Evolutionary conservation across 2,113 vertebrate genomes (phyloP), one percentile per base, ranked within the genome.

Genomic region (Psilopogon haemacephalus): DNA sequence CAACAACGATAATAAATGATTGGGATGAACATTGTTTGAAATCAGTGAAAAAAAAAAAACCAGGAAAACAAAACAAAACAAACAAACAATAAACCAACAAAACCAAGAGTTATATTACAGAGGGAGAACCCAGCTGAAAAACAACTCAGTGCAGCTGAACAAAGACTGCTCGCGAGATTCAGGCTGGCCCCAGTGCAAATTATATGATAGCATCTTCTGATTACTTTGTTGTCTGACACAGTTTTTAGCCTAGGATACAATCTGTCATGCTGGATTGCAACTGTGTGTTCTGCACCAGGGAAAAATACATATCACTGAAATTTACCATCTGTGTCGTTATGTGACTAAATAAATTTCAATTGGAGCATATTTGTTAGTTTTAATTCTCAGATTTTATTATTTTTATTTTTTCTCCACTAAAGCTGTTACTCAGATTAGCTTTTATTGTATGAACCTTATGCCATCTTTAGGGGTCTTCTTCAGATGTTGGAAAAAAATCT

Each of bases 291-390:
- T 96, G 86, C 91, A 96, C 86, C 85, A 93, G 81, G 94, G 95
- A 94, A 91, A 96, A 93, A 95, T 90, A 95, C 82, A 96, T 92
- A 96, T 94, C 95, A 89, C 86, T 97, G 96, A 97, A 96, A 96
- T 90, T 89, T 95, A 84, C 95, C 97, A 97, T 97, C 96, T 97
- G 97, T 95, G 95, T 95, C 82, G 94, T 90, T 96, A 93, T 67
- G 79, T 80, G 92, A 83, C 77, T 92, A 77, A 55, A 63, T 81
- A 78, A 95, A 95, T 96, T 97, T 96, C 70, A 84, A 65, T 90
- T 55, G 86, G 84, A 95, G 67, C 65, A 78, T 94, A 95, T 95
- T 94, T 97, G 89, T 96, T 95, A 78, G 83, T 87, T 97, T 96
- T 96, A 90, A 94, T 89, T 92, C 32, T n/a, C 58, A 94, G 65